Evolutionary conservation across 1,140 invertebrate species (phyloP).

Genomic region (Euura lappo): DNA sequence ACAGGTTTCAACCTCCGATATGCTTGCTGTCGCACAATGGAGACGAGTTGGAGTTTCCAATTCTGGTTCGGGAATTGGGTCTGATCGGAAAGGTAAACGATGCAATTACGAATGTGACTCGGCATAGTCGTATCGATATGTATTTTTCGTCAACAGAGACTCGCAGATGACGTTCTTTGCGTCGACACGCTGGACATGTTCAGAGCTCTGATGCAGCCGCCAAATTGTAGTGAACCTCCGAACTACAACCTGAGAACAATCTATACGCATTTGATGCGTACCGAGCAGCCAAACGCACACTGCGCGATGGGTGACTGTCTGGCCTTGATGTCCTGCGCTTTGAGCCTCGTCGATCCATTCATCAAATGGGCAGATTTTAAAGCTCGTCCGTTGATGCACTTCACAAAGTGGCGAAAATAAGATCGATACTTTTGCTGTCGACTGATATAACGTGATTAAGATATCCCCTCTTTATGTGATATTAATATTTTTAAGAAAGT

Average conservation of each 20-base stretch:
- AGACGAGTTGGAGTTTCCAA: constrained; percentile 77
- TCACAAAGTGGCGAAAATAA: no score
- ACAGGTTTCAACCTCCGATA: constrained; percentile 68
- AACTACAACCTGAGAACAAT: constrained; percentile 61
- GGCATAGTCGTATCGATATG: no score
- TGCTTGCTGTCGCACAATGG: constrained; percentile 87
- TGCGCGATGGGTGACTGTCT: constrained; percentile 68
- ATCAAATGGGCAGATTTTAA: constrained; percentile 62
- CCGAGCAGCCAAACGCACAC: constrained; percentile 56
- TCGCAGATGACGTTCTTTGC: constrained; percentile 62
- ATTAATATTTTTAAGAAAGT: no score
- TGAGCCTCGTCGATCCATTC: constrained; percentile 61
- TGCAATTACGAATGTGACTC: background rate
- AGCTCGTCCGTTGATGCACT: constrained; percentile 40
- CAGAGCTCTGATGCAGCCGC: constrained; percentile 15
- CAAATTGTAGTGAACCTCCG: constrained; percentile 11
- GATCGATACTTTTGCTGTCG: no score
- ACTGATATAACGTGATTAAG: no score
- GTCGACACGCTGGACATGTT: constrained; percentile 64
- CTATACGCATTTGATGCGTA: constrained; percentile 60
- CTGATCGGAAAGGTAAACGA: constrained; percentile 49
- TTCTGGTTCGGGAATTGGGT: constrained; percentile 68
- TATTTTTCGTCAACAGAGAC: constrained; percentile 25
- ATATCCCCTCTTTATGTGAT: no score
- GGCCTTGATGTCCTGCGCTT: constrained; percentile 63